Evolutionary conservation across 37 sponge, comb jelly and placozoan species (phyloP), one percentile per base, ranked within the genome.

Genomic region (Bolinopsis microptera): DNA sequence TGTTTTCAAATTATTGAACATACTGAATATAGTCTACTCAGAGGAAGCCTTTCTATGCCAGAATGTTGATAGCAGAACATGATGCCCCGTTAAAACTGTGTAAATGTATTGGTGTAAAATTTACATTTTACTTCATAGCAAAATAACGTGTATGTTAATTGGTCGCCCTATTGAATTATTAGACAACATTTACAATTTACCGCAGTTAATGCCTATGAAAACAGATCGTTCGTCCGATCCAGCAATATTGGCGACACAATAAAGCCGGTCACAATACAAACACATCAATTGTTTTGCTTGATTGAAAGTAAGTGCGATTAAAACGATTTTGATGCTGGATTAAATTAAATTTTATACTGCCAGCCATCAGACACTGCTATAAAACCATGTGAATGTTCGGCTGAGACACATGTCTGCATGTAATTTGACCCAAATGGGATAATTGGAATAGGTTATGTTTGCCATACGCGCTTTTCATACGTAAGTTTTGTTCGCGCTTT

Each of bases 341-440:
- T 18, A 48, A 48, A 48, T 48, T 5, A 48, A 48, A 13, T 13
- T 5, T 48, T 13, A 5, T 18, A 13, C 61, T 48, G 61, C 61
- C 61, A 48, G 61, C 13, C 61, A 48, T 48, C 61, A 48, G 61
- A 48, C 61, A 48, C 61, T 48, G 61, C 61, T 48, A 48, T 13
- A 13, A 48, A 35, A 32, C 80, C 80, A 77, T 77, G 80, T 77
- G 80, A 77, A 35, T 77, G 21, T 32, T 16, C 1, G 9, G 22
- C 21, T 32, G 35, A 77, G 80, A 77, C 80, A 77, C 32, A 32
- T 77, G 80, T 77, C 80, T 77, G 21, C 35, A 16, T 27, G 33
- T 8, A 32, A 35, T 9, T 32, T 32, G 21, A 77, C 80, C 37
- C 13, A 77, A 32, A 77, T 33, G 80, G 80, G 36, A 77, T 77